These are phyloP conservation scores for Atherix ibis DNA, from an alignment of 2,888 invertebrate genomes.

Conservation along the genomic window DNA sequence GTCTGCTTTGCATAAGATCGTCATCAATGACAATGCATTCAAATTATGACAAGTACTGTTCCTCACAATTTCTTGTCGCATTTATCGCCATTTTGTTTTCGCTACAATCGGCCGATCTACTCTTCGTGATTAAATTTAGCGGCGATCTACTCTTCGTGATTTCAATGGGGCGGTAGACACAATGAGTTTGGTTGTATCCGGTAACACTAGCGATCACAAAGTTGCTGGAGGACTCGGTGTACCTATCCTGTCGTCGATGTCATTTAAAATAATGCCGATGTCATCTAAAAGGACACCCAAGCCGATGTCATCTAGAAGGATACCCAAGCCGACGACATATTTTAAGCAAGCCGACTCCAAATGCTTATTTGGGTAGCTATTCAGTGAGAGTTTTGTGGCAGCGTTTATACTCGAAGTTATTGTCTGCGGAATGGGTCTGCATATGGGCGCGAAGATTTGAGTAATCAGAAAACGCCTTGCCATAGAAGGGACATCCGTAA, in stretches of 20 bases:
- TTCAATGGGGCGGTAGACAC: too few relatives aligned
- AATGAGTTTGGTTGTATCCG: conserved; percentile 14
- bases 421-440: conserved; percentile 85
- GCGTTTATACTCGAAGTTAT: conserved; percentile 73
- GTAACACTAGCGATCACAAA: conserved; percentile 4
- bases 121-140: conserved; percentile 23
- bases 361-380: conserved; percentile 91
- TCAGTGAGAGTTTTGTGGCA: conserved; percentile 87
- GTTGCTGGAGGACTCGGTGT: not conserved
- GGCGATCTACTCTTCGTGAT: conserved; percentile 11
- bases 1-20: too few relatives aligned
- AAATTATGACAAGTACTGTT: too few relatives aligned
- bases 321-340: conserved; percentile 29
- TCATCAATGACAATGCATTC: too few relatives aligned
- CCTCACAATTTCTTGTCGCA: too few relatives aligned
- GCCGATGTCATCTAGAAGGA: conserved; percentile 9
- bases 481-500: conserved; percentile 83
- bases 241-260: conserved; percentile 1
- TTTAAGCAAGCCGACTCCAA: conserved; percentile 77
- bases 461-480: conserved; percentile 87
- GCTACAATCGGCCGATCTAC: too few relatives aligned
- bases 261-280: too few relatives aligned
- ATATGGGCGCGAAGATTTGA: conserved; percentile 88
- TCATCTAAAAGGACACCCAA: conserved; percentile 6
- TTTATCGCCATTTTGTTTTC: too few relatives aligned